Evolutionary conservation across 2,797 vertebrate species (phyloP).

Genomic region (Typhlichthys eigenmanni): DNA sequence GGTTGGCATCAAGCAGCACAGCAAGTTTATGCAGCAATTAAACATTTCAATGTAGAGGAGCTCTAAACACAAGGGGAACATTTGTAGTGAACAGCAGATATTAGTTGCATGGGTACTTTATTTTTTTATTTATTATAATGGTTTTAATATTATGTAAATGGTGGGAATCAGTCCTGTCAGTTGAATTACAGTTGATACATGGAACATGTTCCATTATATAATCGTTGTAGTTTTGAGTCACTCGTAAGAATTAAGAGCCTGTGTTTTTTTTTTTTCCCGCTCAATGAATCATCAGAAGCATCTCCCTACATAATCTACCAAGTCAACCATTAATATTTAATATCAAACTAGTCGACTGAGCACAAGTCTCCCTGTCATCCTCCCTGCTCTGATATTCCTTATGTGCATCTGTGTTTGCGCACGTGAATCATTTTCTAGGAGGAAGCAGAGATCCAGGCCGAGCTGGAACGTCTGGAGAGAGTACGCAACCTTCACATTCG

Average conservation of each 20-base stretch:
- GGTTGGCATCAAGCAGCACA: slow-evolving; percentile 72
- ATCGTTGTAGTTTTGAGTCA: slow-evolving; percentile 13
- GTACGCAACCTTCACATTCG: slow-evolving; percentile 99
- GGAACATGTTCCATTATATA: neutral
- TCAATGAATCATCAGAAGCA: slow-evolving; percentile 19
- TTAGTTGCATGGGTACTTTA: too few species aligned
- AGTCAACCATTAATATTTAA: slow-evolving; percentile 61
- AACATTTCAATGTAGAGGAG: neutral
- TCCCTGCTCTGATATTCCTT: slow-evolving; percentile 53
- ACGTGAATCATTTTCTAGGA: slow-evolving; percentile 87
- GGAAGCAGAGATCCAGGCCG: slow-evolving; percentile 99
- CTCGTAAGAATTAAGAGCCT: slow-evolving; percentile 9
- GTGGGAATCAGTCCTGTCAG: neutral
- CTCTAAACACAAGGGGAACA: neutral
- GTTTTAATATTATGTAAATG: too few species aligned
- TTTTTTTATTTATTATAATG: too few species aligned
- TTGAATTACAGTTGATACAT: neutral
- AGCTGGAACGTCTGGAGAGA: slow-evolving; percentile 98
- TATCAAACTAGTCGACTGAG: slow-evolving; percentile 44
- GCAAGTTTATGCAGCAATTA: neutral
- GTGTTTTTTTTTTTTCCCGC: slow-evolving; percentile 26
- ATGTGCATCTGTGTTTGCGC: slow-evolving; percentile 56
- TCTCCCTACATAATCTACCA: slow-evolving; percentile 35
- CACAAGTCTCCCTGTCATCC: slow-evolving; percentile 31
- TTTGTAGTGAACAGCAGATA: neutral